These are phyloP conservation scores for Sminthopsis crassicaudata DNA, from an alignment of 2,113 vertebrate species.

Conservation along the genomic window DNA sequence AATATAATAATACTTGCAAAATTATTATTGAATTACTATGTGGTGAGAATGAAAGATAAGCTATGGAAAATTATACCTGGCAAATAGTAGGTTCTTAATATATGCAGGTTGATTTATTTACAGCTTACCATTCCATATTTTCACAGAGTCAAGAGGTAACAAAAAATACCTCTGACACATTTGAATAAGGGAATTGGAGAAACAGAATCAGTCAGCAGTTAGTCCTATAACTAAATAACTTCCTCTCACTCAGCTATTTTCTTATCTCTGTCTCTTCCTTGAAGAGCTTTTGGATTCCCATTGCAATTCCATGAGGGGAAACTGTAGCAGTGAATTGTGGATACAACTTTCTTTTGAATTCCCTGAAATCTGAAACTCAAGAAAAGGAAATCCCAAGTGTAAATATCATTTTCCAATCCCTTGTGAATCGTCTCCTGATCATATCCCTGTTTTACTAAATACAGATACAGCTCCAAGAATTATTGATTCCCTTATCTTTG, in stretches of 20 bases:
- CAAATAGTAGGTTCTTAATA: neutral
- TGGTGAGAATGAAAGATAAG: neutral
- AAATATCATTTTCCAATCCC: neutral
- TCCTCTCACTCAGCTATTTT: neutral
- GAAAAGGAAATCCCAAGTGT: conserved; percentile 7
- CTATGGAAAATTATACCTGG: neutral
- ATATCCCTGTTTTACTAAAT: neutral
- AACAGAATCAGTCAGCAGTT: neutral
- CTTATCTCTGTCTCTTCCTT: neutral
- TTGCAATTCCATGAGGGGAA: neutral
- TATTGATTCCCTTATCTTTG: neutral
- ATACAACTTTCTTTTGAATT: neutral
- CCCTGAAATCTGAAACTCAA: conserved; percentile 8
- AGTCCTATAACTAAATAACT: neutral
- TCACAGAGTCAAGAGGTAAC: neutral
- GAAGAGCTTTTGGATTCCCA: neutral
- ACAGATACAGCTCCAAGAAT: neutral
- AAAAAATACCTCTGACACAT: neutral
- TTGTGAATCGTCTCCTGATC: neutral
- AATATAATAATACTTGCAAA: neutral
- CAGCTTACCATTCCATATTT: neutral
- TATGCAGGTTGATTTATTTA: neutral
- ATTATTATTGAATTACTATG: neutral
- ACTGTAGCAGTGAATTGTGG: neutral
- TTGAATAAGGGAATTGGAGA: neutral